Evolutionary conservation across 2,888 invertebrate species (phyloP).

Genomic region (Bembecia ichneumoniformis): DNA sequence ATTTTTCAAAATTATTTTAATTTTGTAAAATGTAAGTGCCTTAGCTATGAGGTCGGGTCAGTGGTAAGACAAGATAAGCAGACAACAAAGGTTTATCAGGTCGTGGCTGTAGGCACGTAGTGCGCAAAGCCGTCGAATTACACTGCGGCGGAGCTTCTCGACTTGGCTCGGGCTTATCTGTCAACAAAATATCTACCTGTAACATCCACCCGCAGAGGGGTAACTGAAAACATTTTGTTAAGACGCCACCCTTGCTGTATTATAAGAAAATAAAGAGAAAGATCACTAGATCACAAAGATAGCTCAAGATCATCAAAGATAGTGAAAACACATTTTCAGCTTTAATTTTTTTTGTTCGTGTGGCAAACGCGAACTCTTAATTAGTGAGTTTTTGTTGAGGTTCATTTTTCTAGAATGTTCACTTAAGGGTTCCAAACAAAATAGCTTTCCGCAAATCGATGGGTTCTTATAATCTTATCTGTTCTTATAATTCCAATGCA

Average conservation of each 20-base stretch:
- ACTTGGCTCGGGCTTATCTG: slow-evolving; percentile 56
- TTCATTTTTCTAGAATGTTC: too few relatives aligned
- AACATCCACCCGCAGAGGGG: slow-evolving; percentile 6
- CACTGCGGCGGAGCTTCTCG: slow-evolving; percentile 23
- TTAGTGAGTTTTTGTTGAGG: too few relatives aligned
- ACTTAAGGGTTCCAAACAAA: too few relatives aligned
- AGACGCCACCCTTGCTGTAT: neutral
- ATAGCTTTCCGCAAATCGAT: too few relatives aligned
- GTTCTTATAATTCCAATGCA: too few relatives aligned
- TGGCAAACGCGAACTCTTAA: too few relatives aligned
- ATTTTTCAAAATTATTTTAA: too few relatives aligned
- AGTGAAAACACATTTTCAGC: neutral
- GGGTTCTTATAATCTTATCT: too few relatives aligned
- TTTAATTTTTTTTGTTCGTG: too few relatives aligned
- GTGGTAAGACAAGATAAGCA: slow-evolving; percentile 40
- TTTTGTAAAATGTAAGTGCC: slow-evolving; percentile 24
- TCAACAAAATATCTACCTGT: slow-evolving; percentile 44
- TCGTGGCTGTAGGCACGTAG: slow-evolving; percentile 36
- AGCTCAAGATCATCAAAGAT: neutral
- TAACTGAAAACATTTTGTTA: slow-evolving; percentile 1
- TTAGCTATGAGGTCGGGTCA: slow-evolving; percentile 22
- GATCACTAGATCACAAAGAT: neutral
- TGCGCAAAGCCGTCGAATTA: slow-evolving; percentile 45
- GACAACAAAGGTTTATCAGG: slow-evolving; percentile 51
- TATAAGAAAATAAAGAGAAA: neutral